Evolutionary conservation across 2,797 vertebrate genomes (phyloP), one percentile per base, ranked within the genome.

Genomic region (Lutjanus campechanus): DNA sequence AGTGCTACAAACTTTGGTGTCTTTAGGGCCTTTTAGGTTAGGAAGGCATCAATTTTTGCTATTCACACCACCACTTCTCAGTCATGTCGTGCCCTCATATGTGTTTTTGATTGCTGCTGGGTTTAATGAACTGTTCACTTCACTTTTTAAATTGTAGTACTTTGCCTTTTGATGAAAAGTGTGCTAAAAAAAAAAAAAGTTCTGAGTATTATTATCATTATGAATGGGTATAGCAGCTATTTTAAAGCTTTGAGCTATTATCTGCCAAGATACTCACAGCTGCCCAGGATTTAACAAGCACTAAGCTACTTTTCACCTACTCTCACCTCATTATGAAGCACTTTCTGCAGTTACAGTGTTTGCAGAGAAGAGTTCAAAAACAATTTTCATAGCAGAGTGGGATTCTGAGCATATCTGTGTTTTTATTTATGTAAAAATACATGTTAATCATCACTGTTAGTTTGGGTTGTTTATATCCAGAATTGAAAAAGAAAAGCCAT

Each of bases 211-310:
- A 53, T 46, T 4, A 61, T 53, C 19, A 16, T 8, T 43, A 25
- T 61, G 25, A 61, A 51, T 64, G 16, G 60, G 47, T 59, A 36
- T 44, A n/a, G 44, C 5, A 40, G 44, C 6, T 64, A 3, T 29
- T 73, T 55, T 60, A 22, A 11, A 70, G 40, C 46, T 43, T 17
- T n/a, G 47, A 43, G 44, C 15, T 65, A n/a, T 83, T 20, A 71
- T 69, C 76, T 64, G 55, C 69, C n/a, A 69, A 72, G 56, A 44
- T 15, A 53, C 68, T 60, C 64, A 41, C 16, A 67, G 53, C 59
- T 81, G 83, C 54, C 29, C 47, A 17, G 73, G 70, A 72, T 78
- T 83, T 79, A 77, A 76, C 51, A 61, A 64, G 69, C 29, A 2
- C 40, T 67, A 20, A 53, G 66, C 61, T 74, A 61, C 64, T 85